phyloP scores from a whole-genome alignment of 1,140 invertebrate genomes.

The Bombus waltoni region DNA sequence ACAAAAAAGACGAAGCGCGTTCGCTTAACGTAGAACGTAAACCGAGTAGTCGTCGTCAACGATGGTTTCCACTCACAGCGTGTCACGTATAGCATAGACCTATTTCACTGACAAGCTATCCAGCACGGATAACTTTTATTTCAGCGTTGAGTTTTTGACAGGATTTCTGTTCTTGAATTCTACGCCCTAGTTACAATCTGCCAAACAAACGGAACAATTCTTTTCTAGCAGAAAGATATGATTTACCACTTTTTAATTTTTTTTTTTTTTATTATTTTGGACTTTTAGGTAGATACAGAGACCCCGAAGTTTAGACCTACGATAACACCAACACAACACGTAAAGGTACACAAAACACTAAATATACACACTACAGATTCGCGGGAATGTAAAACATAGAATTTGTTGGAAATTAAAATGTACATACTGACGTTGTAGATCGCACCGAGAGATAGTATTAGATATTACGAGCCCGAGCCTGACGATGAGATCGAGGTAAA shows the following conservation, averaged over 20 bases:
- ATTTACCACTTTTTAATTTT: neutral
- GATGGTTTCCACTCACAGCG: neutral
- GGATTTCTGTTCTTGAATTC: neutral
- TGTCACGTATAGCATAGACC: neutral
- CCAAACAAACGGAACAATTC: neutral
- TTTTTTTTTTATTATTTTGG: conserved; percentile 25
- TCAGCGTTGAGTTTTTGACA: neutral
- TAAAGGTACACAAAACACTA: conserved; percentile 48
- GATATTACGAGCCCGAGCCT: neutral
- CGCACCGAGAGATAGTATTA: neutral
- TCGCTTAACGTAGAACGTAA: neutral
- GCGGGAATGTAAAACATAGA: neutral
- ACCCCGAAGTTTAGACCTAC: neutral
- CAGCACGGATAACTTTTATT: neutral
- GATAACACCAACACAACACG: neutral
- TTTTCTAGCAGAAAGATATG: neutral
- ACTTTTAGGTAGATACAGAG: conserved; percentile 27
- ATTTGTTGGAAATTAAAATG: neutral
- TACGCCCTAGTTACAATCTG: neutral
- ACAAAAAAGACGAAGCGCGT: neutral
- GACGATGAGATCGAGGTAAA: conserved; percentile 54
- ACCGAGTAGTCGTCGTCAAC: neutral
- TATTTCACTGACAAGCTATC: neutral
- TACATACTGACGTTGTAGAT: conserved; percentile 13
- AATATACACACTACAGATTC: neutral